Evolutionary conservation across 2,797 vertebrate genomes (phyloP), one percentile per base, ranked within the genome.

Genomic region (Spinus olivaceus): DNA sequence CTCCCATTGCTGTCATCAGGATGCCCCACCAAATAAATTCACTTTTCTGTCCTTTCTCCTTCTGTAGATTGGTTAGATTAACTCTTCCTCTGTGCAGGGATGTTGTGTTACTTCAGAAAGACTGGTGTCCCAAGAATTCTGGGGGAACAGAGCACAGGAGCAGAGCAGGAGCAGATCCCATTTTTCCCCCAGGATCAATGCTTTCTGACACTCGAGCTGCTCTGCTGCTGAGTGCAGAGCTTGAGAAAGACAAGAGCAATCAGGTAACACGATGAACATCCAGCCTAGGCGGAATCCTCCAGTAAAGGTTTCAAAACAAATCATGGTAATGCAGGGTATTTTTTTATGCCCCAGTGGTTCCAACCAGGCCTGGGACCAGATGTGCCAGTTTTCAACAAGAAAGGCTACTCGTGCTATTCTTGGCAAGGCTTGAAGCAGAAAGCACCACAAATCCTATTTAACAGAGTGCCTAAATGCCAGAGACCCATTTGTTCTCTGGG

Each of bases 381-480:
- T 92, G 95, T 81, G 87, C 76, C 92, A 77, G 23, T 91, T 93
- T 93, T 92, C 89, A 93, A 73, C 56, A 92, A 87, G 76, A 94
- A 96, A 92, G 87, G 87, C 85, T 78, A 91, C 85, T 83, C 76
- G 3, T 79, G 90, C 85, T 95, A 81, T 91, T 92, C 80, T 91
- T 96, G 95, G 93, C 87, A 81, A 6, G 44, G 77, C 91, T 86
- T 92, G 88, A 96, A 96, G 96, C 80, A 92, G 74, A 78, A 89
- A 92, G 86, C 25, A 95, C 92, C 74, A 94, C 81, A 96, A 94
- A 97, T 94, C 78, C 92, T 57, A 73, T 82, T 93, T 92, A 92
- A 85, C 71, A 39, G 10, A 79, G 82, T 76, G 57, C 69, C 91
- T 91, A 69, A 92, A 82, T 67, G 83, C 83, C 92, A 92, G 71